A percentile compares a stretch with the other conserved stretches of the same genome.
Conservation (phyloP, 2,797 vertebrate genomes). For the Hylomyscus alleni region DNA sequence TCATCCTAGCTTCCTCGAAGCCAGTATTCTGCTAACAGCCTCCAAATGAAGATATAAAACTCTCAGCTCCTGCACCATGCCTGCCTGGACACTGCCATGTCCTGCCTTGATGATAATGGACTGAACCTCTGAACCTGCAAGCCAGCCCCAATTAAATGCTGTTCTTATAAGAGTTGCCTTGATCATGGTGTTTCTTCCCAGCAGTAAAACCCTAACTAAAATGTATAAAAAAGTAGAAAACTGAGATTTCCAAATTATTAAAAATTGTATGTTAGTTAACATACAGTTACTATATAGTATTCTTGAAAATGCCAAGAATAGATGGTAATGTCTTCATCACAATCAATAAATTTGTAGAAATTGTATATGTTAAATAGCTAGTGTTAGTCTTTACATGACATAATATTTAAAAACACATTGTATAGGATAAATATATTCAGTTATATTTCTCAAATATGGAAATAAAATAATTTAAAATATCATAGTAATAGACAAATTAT, state of each 20-base stretch:
- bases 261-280: background rate
- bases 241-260: background rate
- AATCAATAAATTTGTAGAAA: background rate
- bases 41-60: background rate
- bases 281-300: background rate
- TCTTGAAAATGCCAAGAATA: background rate
- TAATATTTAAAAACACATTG: background rate
- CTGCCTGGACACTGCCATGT: background rate
- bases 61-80: too few relatives aligned
- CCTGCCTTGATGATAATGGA: background rate
- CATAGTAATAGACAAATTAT: background rate
- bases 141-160: background rate
- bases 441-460: background rate
- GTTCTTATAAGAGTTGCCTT: background rate
- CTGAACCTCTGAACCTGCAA: background rate
- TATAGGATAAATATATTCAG: background rate
- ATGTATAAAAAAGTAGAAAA: background rate
- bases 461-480: background rate
- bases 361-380: background rate
- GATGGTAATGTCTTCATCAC: background rate
- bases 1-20: background rate
- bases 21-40: background rate
- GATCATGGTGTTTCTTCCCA: background rate
- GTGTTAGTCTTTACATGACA: background rate
- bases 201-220: too few relatives aligned